phyloP scores from a whole-genome alignment of 2,113 vertebrate genomes.

The Pholis gunnellus region DNA sequence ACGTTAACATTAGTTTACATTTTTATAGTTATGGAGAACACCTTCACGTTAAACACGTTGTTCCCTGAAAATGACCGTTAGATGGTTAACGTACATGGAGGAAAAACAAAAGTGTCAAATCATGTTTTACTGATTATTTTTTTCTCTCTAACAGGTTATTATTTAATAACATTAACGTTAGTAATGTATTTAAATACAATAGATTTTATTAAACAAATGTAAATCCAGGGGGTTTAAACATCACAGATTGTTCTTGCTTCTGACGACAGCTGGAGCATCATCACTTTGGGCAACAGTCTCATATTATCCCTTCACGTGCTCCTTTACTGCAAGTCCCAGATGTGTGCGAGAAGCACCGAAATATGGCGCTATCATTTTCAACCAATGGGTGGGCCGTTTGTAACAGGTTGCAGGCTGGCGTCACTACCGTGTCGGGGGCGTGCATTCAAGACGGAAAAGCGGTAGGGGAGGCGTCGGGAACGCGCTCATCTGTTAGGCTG shows the following conservation, averaged over 20 bases:
- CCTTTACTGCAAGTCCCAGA: conserved; percentile 37
- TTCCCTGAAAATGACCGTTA: neutral
- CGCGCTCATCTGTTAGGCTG: conserved; percentile 75
- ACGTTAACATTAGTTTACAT: no score
- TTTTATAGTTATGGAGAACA: neutral
- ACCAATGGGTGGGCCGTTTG: conserved; percentile 75
- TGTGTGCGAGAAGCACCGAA: conserved; percentile 65
- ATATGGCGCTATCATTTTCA: conserved; percentile 83
- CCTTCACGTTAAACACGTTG: neutral
- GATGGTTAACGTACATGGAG: no score
- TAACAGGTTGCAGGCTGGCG: conserved; percentile 73
- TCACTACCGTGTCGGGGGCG: conserved; percentile 75
- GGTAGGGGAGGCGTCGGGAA: conserved; percentile 65
- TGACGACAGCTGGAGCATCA: neutral
- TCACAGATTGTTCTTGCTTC: neutral
- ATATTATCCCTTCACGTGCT: conserved; percentile 39
- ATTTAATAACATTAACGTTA: neutral
- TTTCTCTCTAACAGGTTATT: neutral
- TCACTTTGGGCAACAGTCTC: neutral
- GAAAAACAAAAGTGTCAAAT: neutral
- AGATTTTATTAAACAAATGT: neutral
- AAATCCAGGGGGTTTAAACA: neutral
- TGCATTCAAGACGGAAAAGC: conserved; percentile 50
- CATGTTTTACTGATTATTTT: neutral
- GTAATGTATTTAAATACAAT: neutral